These are phyloP conservation scores for Corythornis madagascariensis DNA, from an alignment of 2,113 vertebrate species.

Conservation along the genomic window DNA sequence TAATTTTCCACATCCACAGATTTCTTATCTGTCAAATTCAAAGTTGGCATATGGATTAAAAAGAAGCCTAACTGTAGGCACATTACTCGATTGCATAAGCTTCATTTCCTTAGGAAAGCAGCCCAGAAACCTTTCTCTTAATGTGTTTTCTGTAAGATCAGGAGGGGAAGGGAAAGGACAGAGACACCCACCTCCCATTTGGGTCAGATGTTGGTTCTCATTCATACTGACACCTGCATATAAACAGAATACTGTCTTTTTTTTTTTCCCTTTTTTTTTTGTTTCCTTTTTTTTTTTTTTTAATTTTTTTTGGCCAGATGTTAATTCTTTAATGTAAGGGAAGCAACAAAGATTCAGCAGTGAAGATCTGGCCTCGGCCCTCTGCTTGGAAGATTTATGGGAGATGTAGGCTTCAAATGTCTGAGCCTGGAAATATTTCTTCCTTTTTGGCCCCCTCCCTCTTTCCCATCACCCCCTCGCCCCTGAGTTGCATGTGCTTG, in stretches of 20 bases:
- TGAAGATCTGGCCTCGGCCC: not conserved
- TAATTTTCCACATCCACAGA: not conserved
- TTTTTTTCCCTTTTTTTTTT: rapidly evolving
- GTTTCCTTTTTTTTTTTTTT: not conserved
- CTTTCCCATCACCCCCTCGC: not conserved
- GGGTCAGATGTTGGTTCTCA: not conserved
- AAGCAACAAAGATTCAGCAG: not conserved
- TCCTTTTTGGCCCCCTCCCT: constrained; percentile 1
- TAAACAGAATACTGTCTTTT: not conserved
- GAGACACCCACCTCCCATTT: not conserved
- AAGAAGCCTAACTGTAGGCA: not conserved
- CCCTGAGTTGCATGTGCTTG: not conserved
- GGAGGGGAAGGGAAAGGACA: not conserved
- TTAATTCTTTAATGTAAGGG: not conserved
- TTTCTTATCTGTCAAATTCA: not conserved
- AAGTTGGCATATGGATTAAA: not conserved
- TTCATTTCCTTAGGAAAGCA: not conserved
- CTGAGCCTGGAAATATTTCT: constrained; percentile 48
- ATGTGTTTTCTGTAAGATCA: not conserved
- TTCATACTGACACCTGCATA: not conserved
- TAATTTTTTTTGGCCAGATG: not conserved
- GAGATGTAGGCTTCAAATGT: not conserved
- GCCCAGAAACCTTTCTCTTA: not conserved
- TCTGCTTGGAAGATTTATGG: constrained; percentile 47
- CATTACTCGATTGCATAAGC: not conserved